Evolutionary conservation across 2,113 vertebrate genomes (phyloP).

Genomic region (Shinisaurus crocodilurus): DNA sequence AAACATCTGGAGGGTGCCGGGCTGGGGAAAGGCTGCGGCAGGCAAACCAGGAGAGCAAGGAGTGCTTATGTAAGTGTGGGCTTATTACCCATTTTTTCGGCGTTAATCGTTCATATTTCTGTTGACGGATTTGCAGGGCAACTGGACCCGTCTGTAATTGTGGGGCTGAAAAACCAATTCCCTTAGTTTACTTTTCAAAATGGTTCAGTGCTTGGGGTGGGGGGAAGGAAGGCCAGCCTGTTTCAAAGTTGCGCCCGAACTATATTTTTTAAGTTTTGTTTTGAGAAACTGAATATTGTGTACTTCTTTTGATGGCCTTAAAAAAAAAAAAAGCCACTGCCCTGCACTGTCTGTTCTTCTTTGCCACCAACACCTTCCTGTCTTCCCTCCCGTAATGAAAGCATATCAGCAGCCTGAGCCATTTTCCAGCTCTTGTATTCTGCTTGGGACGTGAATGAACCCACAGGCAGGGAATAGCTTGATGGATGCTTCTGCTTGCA

Average conservation of each 20-base stretch:
- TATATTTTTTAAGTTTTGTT: constrained; percentile 17
- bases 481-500: constrained; percentile 49
- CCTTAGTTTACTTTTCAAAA: constrained; percentile 36
- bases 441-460: constrained; percentile 39
- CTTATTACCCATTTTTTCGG: neutral
- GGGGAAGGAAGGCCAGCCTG: neutral
- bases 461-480: constrained; percentile 45
- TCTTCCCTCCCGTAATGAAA: neutral
- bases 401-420: constrained; percentile 29
- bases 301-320: constrained; percentile 17
- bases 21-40: too few species aligned
- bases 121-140: rapidly evolving
- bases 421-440: constrained; percentile 19
- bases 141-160: constrained; percentile 44
- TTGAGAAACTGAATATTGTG: neutral
- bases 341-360: constrained; percentile 31
- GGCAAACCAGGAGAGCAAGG: neutral
- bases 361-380: neutral
- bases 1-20: neutral
- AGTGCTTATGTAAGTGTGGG: neutral
- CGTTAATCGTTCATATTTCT: constrained; percentile 10
- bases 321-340: neutral
- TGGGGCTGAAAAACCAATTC: constrained; percentile 27
- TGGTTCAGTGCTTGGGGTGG: neutral
- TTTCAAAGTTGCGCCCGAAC: neutral